Base-by-base conservation (phyloP, 1,140 invertebrate genomes). In the Pteromalus puparum region DNA sequence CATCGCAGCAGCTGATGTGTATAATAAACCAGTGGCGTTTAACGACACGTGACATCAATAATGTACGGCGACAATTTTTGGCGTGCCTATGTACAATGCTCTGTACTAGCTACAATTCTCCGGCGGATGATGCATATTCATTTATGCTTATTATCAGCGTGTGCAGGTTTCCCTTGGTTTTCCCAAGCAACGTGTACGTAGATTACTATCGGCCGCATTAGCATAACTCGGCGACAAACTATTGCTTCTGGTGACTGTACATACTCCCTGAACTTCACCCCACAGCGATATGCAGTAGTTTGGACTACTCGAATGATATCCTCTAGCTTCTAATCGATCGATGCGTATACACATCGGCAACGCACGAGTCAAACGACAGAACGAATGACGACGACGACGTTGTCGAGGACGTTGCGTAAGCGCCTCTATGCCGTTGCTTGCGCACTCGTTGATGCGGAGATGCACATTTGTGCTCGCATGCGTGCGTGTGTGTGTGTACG, bases 391-490 rank as follows among this genome's bases (percentile, higher is more conserved):
- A 18, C 26, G 30, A 34, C 12, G 5, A 38, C 26, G 28, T 28
- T 70, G 24, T 28, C 26, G 67, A n/a, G 53, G 53, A 18, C 24
- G 46, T 76, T 76, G 48, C 46, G 74, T 76, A 76, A 76, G n/a
- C 7, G n/a, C 7, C 42, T 46, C 74, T 30, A 70, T 24, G 38
- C 6, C 10, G n/a, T 46, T n/a, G 46, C 7, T 76, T 30, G 38
- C 73, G 30, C 38, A n/a, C 76, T 26, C 77, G 77, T 67, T 68
- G 77, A 68, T 79, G 76, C 76, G n/a, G n/a, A 53, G 18, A 21
- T 18, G 48, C 42, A 12, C 76, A 34, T 48, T n/a, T n/a, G n/a
- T n/a, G n/a, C n/a, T n/a, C n/a, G n/a, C n/a, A n/a, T n/a, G n/a
- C n/a, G 76, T 61, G 18, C 28, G 2, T 6, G 10, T 26, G 24